Evolutionary conservation across 1,140 invertebrate genomes (phyloP).

Genomic region (Steinernema feltiae): DNA sequence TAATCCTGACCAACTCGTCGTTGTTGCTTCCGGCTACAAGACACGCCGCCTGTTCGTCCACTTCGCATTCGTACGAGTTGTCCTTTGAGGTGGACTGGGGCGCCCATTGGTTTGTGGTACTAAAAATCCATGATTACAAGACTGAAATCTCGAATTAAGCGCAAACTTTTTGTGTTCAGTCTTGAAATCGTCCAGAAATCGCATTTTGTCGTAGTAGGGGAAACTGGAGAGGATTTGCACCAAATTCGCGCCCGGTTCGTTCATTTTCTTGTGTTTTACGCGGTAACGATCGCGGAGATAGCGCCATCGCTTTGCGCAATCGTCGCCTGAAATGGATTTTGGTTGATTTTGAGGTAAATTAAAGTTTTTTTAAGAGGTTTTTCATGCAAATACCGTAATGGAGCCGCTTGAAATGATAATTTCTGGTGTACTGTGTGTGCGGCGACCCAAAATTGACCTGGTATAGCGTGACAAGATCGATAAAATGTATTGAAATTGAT

Average conservation of each 20-base stretch:
- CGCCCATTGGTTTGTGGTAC: not conserved
- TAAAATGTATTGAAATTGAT: too few species aligned
- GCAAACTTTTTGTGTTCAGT: not conserved
- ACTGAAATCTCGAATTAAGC: not conserved
- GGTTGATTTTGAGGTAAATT: too few species aligned
- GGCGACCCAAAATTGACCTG: too few species aligned
- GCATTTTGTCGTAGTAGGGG: constrained; percentile 9
- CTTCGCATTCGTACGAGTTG: not conserved
- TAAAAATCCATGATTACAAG: not conserved
- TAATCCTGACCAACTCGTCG: not conserved
- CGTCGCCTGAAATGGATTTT: not conserved
- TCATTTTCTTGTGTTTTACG: not conserved
- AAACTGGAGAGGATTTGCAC: not conserved
- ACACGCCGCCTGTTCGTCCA: not conserved
- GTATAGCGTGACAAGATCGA: too few species aligned
- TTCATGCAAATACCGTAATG: too few species aligned
- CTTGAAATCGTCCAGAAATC: not conserved
- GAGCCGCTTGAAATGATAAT: too few species aligned
- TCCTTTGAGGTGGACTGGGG: not conserved
- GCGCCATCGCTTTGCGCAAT: not conserved
- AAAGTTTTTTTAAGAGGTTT: too few species aligned
- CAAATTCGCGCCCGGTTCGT: not conserved
- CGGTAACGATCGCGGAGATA: not conserved
- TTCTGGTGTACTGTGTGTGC: too few species aligned
- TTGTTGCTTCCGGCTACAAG: not conserved